Base-by-base conservation (phyloP, 2,113 vertebrate species). In the Chaetops frenatus region DNA sequence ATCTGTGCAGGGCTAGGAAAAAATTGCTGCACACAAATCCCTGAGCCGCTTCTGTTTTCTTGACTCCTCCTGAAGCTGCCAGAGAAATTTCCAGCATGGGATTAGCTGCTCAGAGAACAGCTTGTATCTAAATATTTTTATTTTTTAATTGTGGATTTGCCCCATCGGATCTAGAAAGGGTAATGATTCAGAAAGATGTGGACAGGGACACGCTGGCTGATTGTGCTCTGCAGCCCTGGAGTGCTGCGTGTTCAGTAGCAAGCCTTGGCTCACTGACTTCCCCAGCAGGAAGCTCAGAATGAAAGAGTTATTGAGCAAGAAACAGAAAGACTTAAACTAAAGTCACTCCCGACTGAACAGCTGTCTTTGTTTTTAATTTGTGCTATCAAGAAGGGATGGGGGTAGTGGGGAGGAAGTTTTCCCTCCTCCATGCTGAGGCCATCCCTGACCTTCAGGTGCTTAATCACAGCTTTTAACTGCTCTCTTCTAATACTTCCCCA, bases 271-370 rank as follows among this genome's bases (percentile, higher is more conserved):
- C 93, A 44, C 76, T 56, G 25, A 31, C 69, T 31, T 67, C 95
- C 90, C 86, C 93, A 88, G 95, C 88, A 92, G 96, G 96, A 97
- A 97, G 88, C 79, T 88, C 35, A 84, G 61, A 82, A 96, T 94
- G 94, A 96, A 95, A 87, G 77, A 89, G 86, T 93, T 95, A 79
- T 96, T 96, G 95, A 94, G 94, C 81, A 96, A 97, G 95, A 92
- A 91, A 72, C 62, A 90, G 87, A 80, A 66, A 85, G 86, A 92
- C 83, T 93, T 87, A 61, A 95, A 69, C 74, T 62, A 25, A 81
- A 86, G 92, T 88, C 81, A 61, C 81, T 94, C 94, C 82, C 4
- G 20, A 45, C 66, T 45, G 64, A 96, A 92, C 96, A 97, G 92
- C 94, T 94, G 95, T 86, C 95, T 96, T 94, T 96, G 86, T 90